Conservation (phyloP, 2,888 invertebrate species). For the Ophioninae sp. region DNA sequence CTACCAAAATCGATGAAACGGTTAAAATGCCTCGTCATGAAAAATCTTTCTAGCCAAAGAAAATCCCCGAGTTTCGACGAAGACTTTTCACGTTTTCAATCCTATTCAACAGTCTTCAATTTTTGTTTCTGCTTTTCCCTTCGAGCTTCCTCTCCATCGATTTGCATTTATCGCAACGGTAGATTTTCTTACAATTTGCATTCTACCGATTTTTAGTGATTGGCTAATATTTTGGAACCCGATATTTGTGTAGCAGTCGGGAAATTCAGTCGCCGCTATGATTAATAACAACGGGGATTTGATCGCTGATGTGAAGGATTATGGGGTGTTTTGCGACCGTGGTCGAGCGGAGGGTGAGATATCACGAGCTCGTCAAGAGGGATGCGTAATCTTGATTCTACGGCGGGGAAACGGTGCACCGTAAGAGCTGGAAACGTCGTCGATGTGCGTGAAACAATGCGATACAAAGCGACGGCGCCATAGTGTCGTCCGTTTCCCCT, state of each 20-base stretch:
- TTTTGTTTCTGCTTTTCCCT: too few species aligned
- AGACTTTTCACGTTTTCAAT: too few species aligned
- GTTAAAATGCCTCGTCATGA: too few species aligned
- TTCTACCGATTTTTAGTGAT: background rate
- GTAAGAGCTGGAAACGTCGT: slow-evolving; percentile 56
- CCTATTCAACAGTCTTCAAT: too few species aligned
- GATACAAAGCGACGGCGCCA: slow-evolving; percentile 73
- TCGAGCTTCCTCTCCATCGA: too few species aligned
- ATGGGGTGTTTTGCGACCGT: slow-evolving; percentile 19
- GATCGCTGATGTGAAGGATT: background rate
- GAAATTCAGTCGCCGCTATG: background rate
- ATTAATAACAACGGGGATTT: background rate
- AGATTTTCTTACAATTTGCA: too few species aligned
- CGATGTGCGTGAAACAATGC: slow-evolving; percentile 75
- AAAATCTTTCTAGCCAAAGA: too few species aligned
- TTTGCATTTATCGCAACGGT: too few species aligned
- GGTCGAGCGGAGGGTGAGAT: slow-evolving; percentile 7
- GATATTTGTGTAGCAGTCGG: background rate
- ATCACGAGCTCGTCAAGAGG: slow-evolving; percentile 37
- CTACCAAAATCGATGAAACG: too few species aligned
- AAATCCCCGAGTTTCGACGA: too few species aligned
- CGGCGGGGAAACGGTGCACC: slow-evolving; percentile 19
- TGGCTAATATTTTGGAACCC: background rate
- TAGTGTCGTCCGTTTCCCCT: slow-evolving; percentile 63
- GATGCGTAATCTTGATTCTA: slow-evolving; percentile 50